Conservation (phyloP, 2,797 vertebrate species). For the Oreortyx pictus region DNA sequence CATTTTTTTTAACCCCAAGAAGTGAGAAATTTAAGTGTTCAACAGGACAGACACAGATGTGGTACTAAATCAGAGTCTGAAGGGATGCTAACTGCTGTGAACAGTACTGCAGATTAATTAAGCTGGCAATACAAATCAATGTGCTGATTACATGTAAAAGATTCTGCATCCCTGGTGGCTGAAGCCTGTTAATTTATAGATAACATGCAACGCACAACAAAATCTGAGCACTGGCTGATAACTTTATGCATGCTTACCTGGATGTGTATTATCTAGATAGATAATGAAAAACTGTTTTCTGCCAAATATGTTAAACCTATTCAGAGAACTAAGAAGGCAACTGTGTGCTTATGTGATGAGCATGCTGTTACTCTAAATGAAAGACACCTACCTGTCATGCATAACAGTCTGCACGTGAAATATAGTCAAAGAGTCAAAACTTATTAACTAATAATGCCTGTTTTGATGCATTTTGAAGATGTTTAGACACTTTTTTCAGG, state of each 20-base stretch:
- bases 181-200: not conserved
- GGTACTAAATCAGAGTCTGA: not conserved
- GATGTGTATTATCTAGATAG: not conserved
- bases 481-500: not conserved
- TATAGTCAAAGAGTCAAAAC: not conserved
- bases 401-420: not conserved
- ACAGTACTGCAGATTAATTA: not conserved
- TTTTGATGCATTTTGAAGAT: not conserved
- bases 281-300: not conserved
- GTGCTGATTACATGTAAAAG: not conserved
- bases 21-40: not conserved
- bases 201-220: not conserved
- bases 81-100: not conserved
- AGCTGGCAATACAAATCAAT: slow-evolving; percentile 4
- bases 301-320: not conserved
- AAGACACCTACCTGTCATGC: not conserved
- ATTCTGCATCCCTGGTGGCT: not conserved
- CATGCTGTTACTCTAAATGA: not conserved
- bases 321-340: not conserved
- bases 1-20: not conserved
- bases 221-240: not conserved
- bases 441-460: not conserved
- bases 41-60: not conserved
- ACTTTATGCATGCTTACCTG: not conserved
- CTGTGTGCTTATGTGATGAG: not conserved